These are phyloP conservation scores for Panonychus citri DNA, from an alignment of 1,140 invertebrate genomes.

Conservation along the genomic window DNA sequence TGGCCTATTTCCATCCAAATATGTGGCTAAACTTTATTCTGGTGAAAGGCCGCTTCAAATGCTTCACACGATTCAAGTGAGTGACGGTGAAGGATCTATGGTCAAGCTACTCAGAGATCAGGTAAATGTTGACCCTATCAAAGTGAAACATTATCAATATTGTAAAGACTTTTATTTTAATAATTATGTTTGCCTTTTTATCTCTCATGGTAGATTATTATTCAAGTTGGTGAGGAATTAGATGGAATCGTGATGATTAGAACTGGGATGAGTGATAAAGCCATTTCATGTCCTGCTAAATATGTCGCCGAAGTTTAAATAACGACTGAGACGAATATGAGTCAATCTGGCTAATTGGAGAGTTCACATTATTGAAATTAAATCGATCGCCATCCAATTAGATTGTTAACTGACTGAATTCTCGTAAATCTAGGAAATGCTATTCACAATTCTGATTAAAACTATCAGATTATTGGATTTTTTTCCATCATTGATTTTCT, in stretches of 20 bases:
- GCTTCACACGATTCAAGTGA: slow-evolving; percentile 38
- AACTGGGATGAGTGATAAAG: slow-evolving; percentile 60
- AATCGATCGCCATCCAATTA: too few species aligned
- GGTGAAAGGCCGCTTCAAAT: slow-evolving; percentile 72
- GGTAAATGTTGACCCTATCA: slow-evolving; percentile 24
- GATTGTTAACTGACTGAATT: too few species aligned
- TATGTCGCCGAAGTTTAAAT: slow-evolving; percentile 26
- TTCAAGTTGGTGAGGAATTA: slow-evolving; percentile 57
- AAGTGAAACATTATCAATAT: not conserved
- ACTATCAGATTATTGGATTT: too few species aligned
- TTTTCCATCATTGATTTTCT: too few species aligned
- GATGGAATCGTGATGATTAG: slow-evolving; percentile 78
- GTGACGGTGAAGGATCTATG: slow-evolving; percentile 30
- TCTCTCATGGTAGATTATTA: slow-evolving; percentile 29
- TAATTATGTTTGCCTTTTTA: not conserved
- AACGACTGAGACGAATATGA: too few species aligned
- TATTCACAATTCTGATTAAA: too few species aligned
- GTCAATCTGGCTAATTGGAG: too few species aligned
- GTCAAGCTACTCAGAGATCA: slow-evolving; percentile 40
- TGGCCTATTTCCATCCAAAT: slow-evolving; percentile 85
- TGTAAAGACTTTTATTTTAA: not conserved
- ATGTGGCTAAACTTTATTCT: slow-evolving; percentile 63
- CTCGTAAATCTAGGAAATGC: too few species aligned
- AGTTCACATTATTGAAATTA: too few species aligned
- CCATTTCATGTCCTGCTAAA: slow-evolving; percentile 31